A percentile compares a stretch with the other conserved stretches of the same genome.
phyloP scores from a whole-genome alignment of 2,113 vertebrate genomes.

The Corydoras sp. region DNA sequence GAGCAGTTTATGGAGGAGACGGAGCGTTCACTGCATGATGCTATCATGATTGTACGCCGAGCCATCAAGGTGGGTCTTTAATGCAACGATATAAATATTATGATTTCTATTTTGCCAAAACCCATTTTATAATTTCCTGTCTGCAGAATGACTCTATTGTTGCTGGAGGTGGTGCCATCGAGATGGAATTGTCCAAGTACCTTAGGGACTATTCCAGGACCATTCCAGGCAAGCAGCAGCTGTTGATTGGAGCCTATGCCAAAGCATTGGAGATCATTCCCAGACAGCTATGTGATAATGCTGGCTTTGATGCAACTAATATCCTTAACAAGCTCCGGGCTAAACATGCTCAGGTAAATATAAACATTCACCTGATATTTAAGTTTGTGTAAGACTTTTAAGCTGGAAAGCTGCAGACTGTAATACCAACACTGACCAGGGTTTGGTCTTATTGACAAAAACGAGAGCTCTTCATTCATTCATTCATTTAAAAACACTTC shows the following conservation, averaged over 20 bases:
- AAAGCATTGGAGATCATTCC: conserved; percentile 96
- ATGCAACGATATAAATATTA: too few species aligned
- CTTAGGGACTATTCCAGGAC: conserved; percentile 91
- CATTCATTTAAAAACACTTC: too few species aligned
- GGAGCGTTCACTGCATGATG: conserved; percentile 90
- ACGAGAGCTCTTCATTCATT: too few species aligned
- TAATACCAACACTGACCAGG: too few species aligned
- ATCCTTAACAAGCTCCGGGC: conserved; percentile 96
- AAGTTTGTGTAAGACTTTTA: too few species aligned
- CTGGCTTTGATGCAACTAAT: conserved; percentile 97
- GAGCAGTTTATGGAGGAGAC: conserved; percentile 99
- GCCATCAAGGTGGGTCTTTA: conserved; percentile 82
- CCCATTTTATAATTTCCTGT: background rate
- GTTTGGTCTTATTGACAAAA: too few species aligned
- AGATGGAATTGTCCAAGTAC: conserved; percentile 96
- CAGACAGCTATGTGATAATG: conserved; percentile 94
- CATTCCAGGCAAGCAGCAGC: conserved; percentile 95
- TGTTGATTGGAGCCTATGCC: conserved; percentile 91
- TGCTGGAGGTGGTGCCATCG: conserved; percentile 89
- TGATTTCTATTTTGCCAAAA: background rate
- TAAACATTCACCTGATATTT: background rate
- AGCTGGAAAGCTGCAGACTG: too few species aligned
- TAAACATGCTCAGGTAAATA: conserved; percentile 87
- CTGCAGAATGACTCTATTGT: conserved; percentile 89
- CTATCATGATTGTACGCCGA: conserved; percentile 97